These are phyloP conservation scores for Brachyptera risi DNA, from an alignment of 2,888 invertebrate species.

Conservation along the genomic window DNA sequence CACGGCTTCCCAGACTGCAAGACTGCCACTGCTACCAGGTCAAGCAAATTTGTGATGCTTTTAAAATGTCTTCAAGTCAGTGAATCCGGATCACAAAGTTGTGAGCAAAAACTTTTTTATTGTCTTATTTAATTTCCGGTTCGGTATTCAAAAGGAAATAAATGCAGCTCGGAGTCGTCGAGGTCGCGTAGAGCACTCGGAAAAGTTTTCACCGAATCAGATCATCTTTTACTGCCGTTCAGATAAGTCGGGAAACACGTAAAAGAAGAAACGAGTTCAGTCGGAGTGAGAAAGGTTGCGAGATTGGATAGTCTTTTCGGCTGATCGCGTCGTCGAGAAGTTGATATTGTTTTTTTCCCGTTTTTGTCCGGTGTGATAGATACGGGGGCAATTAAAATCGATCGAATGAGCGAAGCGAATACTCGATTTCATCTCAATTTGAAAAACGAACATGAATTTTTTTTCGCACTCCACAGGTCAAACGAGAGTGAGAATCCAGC, in stretches of 20 bases:
- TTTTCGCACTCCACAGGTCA: no score
- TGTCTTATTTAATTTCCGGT: constrained; percentile 9
- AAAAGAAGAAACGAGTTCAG: not conserved
- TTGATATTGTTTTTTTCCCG: not conserved
- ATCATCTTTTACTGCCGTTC: constrained; percentile 7
- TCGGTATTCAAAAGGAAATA: constrained; percentile 1
- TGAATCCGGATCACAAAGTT: not conserved
- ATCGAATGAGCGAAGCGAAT: no score
- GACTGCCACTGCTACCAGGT: no score
- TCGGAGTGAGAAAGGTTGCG: not conserved
- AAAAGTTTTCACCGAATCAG: not conserved
- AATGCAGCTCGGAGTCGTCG: not conserved
- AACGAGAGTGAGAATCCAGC: no score
- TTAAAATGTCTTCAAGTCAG: no score
- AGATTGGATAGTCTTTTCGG: constrained; percentile 10
- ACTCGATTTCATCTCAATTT: no score
- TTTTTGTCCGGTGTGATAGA: no score
- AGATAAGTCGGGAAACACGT: constrained; percentile 3
- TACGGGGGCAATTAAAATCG: not conserved
- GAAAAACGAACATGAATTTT: no score
- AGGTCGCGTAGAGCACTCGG: constrained; percentile 1
- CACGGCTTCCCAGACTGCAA: no score
- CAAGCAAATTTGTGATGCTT: no score
- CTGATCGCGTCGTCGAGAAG: not conserved
- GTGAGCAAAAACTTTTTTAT: not conserved